Conservation (phyloP, 2,888 invertebrate genomes). For the Rhamnusium bicolor region DNA sequence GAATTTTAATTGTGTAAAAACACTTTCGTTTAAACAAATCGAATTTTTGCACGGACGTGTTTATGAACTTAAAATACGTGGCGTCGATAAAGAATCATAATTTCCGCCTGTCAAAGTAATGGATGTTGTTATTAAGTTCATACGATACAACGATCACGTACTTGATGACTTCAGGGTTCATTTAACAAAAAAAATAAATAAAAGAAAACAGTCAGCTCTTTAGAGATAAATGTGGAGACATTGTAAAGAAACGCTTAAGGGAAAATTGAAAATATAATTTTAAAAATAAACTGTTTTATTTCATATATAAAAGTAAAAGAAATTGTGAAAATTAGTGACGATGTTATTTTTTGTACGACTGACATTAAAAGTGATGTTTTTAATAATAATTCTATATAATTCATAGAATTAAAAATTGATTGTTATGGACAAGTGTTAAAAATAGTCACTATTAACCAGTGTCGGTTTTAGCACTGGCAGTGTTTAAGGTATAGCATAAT, state of each 20-base stretch:
- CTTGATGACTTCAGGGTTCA: slow-evolving; percentile 51
- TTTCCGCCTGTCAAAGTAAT: slow-evolving; percentile 62
- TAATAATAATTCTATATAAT: too few relatives aligned
- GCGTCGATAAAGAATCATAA: slow-evolving; percentile 60
- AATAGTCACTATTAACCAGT: too few relatives aligned
- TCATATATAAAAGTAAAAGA: too few relatives aligned
- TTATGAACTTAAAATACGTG: slow-evolving; percentile 44
- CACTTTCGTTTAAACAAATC: slow-evolving; percentile 17
- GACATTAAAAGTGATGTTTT: too few relatives aligned
- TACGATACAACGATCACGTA: slow-evolving; percentile 53
- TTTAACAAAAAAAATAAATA: slow-evolving; percentile 44
- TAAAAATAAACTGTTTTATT: too few relatives aligned
- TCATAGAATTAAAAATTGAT: too few relatives aligned
- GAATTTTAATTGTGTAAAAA: slow-evolving; percentile 9
- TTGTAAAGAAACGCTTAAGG: background rate
- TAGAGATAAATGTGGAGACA: background rate
- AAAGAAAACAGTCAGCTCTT: slow-evolving; percentile 10
- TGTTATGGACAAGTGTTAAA: too few relatives aligned
- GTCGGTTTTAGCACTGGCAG: too few relatives aligned
- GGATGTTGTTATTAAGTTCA: slow-evolving; percentile 60
- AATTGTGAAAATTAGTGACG: too few relatives aligned
- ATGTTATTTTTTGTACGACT: too few relatives aligned
- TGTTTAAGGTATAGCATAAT: too few relatives aligned
- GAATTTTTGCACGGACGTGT: slow-evolving; percentile 12
- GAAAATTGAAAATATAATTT: background rate